Evolutionary conservation across 2,888 invertebrate genomes (phyloP), one percentile per base, ranked within the genome.

Genomic region (Limnephilus auricula): DNA sequence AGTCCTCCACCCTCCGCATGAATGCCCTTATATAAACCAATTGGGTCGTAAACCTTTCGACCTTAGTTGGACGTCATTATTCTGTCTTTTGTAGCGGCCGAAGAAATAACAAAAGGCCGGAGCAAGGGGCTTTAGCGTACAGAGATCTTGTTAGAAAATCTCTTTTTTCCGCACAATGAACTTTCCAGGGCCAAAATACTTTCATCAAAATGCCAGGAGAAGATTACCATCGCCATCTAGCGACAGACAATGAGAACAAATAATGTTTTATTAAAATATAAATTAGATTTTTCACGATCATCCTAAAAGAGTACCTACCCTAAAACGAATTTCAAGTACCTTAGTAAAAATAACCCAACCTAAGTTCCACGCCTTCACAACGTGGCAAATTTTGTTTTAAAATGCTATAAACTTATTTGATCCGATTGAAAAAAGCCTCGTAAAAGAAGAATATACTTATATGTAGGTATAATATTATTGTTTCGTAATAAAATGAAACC

Each of bases 31-130:
- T 92, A 89, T 83, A 40, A 89, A 92, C 89, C 92, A 92, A 93
- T 93, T 92, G 93, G 90, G 92, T 93, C 92, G 92, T 93, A 93
- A 93, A 93, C 92, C 92, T 90, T 92, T 91, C 91, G 93, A 93
- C 93, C 93, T 92, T 92, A 88, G 91, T 91, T 89, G 91, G 91
- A 90, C 92, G 93, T 93, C 93, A 93, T 93, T 93, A 92, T 92
- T 92, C 83, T 89, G 92, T 92, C 93, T 93, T 93, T 92, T 93
- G 92, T 93, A 91, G 91, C 90, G 50, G 86, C 86, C 91, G 32
- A 85, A 83, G 79, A 65, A 89, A 92, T 90, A 91, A 93, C 93
- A 93, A 92, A 92, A 87, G 84, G 84, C 32, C 50, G 31, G 80
- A 65, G 65, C 65, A 65, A 65, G n/a, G 25, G 65, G 37, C 40